Conservation (phyloP, 2,113 vertebrate genomes). For the Psettodes erumei region DNA sequence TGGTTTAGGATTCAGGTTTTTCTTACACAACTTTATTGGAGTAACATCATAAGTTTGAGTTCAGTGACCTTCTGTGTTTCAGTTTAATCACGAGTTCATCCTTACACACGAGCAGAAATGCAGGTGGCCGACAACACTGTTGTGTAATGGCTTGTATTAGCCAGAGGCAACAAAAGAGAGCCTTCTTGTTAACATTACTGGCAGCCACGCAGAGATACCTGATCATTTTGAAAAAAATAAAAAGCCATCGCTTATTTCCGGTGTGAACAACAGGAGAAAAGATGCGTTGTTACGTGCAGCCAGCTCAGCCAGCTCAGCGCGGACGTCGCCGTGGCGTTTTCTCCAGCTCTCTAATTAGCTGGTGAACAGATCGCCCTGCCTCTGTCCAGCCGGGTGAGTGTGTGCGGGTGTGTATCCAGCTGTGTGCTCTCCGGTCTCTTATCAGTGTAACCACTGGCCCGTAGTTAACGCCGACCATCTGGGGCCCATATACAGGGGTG, state of each 20-base stretch:
- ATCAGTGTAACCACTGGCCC: constrained; percentile 76
- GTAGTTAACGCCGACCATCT: constrained; percentile 73
- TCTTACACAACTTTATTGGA: too few relatives aligned
- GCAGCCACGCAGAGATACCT: background rate
- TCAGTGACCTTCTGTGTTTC: background rate
- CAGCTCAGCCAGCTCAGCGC: constrained; percentile 2
- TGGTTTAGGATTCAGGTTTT: constrained; percentile 2
- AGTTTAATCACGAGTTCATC: background rate
- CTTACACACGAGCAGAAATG: background rate
- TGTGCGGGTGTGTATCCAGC: constrained; percentile 55
- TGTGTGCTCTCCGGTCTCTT: constrained; percentile 72
- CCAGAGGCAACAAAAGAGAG: background rate
- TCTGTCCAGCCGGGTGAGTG: constrained; percentile 56
- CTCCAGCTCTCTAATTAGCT: constrained; percentile 69
- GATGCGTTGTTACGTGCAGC: constrained; percentile 23
- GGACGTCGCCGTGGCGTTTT: constrained; percentile 17
- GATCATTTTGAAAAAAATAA: background rate
- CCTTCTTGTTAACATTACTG: background rate
- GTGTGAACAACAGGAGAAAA: background rate
- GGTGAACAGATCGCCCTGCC: constrained; percentile 52
- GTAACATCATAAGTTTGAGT: too few relatives aligned
- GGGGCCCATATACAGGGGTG: constrained; percentile 59
- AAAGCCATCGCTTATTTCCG: background rate
- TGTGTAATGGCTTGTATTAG: background rate
- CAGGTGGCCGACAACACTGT: background rate